Base-by-base conservation (phyloP, 2,888 invertebrate genomes). In the Drosophila algonquin region DNA sequence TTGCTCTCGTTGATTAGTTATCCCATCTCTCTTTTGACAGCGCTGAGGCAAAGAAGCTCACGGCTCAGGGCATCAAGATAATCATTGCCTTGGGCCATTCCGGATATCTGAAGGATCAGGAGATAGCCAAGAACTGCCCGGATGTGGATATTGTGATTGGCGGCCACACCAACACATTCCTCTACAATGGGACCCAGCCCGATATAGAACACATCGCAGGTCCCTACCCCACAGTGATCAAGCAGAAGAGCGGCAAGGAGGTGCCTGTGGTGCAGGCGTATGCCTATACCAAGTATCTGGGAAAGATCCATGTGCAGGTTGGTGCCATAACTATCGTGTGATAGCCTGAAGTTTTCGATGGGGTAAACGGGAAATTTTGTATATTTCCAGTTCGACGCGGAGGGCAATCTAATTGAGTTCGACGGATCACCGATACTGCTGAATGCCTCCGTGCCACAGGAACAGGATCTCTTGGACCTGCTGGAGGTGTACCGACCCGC, bases 1-100 rank as follows among this genome's bases (percentile, higher is more conserved):
- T 18, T 18, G 18, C 18, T 18, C 18, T 24, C 24, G 24, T 24
- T 24, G 24, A 24, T 24, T 18, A 18, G 18, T 18, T 3, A 35
- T 35, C 12, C 12, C 3, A 12, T 35, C 3, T 4, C 5, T 14
- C 40, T 14, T 5, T 14, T 14, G 40, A 40, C 12, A 92, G 92
- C 84, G 90, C 92, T 73, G 97, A 97, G 92, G 95, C 95, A 0
- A 92, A 93, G 9, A 93, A 90, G 55, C 92, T 97, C 1, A 95
- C 95, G 84, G 89, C 90, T 0, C 86, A 93, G 59, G 96, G 96
- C 4, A 93, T 97, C 0, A 94, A 96, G 24, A 96, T 97, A 57
- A 94, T 98, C 14, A 96, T 98, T 73, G 98, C 97, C 0, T 91
- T 98, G 32, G 98, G 98, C 0, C 98, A 98, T 92, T 96, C 97